A percentile compares a stretch with the other conserved stretches of the same genome.
These are phyloP conservation scores for Pseudomyrmex cubaensis DNA, from an alignment of 1,140 invertebrate genomes.

Conservation along the genomic window DNA sequence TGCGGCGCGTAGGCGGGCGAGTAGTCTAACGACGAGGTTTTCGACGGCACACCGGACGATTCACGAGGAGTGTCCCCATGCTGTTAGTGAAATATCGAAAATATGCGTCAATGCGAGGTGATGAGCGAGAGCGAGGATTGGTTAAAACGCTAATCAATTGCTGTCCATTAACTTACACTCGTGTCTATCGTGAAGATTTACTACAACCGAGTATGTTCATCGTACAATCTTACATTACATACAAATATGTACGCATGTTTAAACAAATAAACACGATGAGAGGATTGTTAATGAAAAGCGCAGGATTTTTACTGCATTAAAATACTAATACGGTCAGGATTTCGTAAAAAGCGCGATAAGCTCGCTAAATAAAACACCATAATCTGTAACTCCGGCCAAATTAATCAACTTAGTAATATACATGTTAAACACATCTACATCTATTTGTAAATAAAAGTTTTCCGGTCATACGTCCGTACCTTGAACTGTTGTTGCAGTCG, in stretches of 20 bases:
- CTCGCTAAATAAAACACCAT: constrained; percentile 72
- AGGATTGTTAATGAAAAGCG: constrained; percentile 50
- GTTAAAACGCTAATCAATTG: constrained; percentile 45
- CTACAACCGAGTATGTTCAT: not conserved
- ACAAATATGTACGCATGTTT: not conserved
- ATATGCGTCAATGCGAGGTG: constrained; percentile 71
- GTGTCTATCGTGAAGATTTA: constrained; percentile 31
- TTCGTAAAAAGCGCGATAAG: constrained; percentile 31
- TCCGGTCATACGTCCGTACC: constrained; percentile 67
- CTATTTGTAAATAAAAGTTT: constrained; percentile 34
- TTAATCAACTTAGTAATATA: constrained; percentile 78
- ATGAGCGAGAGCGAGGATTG: constrained; percentile 1
- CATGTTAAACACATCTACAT: constrained; percentile 78
- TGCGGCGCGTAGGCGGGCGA: constrained; percentile 74
- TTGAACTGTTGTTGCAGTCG: constrained; percentile 83
- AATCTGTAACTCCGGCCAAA: constrained; percentile 77
- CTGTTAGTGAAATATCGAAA: constrained; percentile 82
- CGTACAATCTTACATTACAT: constrained; percentile 21
- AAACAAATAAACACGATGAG: constrained; percentile 8
- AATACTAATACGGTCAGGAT: not conserved
- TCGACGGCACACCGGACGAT: constrained; percentile 73
- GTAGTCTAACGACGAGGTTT: constrained; percentile 75
- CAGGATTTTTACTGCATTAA: constrained; percentile 33
- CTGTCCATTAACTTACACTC: constrained; percentile 33
- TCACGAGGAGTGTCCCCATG: constrained; percentile 78